Conservation (phyloP, 2,113 vertebrate genomes). For the Halcyon senegalensis region DNA sequence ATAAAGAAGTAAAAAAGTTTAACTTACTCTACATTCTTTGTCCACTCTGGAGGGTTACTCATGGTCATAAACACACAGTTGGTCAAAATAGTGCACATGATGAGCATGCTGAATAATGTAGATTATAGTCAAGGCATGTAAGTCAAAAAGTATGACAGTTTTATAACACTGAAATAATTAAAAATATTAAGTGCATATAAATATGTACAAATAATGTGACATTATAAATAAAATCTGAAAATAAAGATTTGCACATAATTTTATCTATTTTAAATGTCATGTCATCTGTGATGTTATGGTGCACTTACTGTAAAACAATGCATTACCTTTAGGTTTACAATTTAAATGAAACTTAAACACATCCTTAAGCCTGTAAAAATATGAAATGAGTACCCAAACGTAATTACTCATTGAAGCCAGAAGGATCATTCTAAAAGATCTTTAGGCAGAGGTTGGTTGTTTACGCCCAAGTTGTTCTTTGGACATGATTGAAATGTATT, state of each 20-base stretch:
- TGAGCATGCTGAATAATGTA: conserved; percentile 97
- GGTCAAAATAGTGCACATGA: conserved; percentile 99
- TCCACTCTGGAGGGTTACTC: conserved; percentile 95
- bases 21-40: conserved; percentile 99
- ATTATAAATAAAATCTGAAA: background rate
- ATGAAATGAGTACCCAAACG: background rate
- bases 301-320: background rate
- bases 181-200: background rate
- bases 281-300: background rate
- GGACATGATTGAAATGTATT: background rate
- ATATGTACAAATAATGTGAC: background rate
- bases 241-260: background rate
- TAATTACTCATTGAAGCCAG: background rate
- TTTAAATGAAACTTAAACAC: background rate
- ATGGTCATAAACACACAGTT: conserved; percentile 99
- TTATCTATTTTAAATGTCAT: background rate
- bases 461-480: background rate
- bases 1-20: background rate
- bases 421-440: background rate
- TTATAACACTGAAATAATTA: background rate
- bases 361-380: background rate
- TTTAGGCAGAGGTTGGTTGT: background rate
- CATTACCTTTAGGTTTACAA: background rate
- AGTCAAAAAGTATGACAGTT: background rate
- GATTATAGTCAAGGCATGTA: conserved; percentile 84